Conservation (phyloP, 2,113 vertebrate genomes). For the Pongo pygmaeus region DNA sequence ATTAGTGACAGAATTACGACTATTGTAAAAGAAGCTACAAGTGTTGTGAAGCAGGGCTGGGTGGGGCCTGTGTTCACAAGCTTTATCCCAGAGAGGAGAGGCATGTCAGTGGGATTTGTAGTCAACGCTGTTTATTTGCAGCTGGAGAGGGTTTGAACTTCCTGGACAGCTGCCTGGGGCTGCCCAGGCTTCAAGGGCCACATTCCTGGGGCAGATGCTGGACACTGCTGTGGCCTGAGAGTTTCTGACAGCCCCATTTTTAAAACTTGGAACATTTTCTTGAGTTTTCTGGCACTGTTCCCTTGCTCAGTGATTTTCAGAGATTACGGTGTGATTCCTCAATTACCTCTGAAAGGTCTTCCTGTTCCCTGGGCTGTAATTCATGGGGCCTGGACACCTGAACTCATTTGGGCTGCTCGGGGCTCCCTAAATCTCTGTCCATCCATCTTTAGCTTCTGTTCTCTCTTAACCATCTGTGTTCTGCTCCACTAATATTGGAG, state of each 20-base stretch:
- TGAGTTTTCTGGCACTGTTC: not conserved
- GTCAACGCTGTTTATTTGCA: not conserved
- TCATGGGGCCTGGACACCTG: not conserved
- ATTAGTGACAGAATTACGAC: not conserved
- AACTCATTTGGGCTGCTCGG: slow-evolving; percentile 46
- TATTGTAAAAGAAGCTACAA: not conserved
- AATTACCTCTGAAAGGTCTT: slow-evolving; percentile 13
- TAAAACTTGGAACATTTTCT: not conserved
- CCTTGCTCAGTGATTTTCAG: slow-evolving; percentile 8
- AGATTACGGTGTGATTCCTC: not conserved
- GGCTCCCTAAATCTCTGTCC: not conserved
- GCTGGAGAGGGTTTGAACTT: not conserved
- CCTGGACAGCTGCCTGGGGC: not conserved
- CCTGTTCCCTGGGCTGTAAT: not conserved
- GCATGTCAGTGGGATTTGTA: not conserved
- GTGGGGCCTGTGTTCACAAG: not conserved
- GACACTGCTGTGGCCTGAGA: not conserved
- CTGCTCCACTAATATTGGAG: not conserved
- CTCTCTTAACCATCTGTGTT: not conserved
- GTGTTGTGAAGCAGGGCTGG: not conserved
- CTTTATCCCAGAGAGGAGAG: not conserved
- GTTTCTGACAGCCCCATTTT: not conserved
- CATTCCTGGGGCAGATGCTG: not conserved
- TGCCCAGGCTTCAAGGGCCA: not conserved
- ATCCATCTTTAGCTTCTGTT: not conserved